Evolutionary conservation across 2,797 vertebrate genomes (phyloP), one percentile per base, ranked within the genome.

Genomic region (Lepus oiostolus): DNA sequence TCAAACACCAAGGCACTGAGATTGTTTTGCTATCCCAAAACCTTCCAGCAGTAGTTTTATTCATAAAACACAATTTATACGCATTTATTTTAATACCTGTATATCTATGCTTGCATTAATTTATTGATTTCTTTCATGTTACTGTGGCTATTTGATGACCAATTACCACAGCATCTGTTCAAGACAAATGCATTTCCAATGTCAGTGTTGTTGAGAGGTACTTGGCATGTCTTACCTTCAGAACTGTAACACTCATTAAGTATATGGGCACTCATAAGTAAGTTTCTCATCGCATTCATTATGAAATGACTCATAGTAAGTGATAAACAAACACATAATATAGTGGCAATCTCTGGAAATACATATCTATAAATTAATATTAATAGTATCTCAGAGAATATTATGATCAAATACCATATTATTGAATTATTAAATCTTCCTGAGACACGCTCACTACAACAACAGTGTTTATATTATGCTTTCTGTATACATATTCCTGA

Each of bases 111-210:
- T 38, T 94, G 65, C 82, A 79, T 47, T 75, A 10, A 26, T 93
- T 96, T 70, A 90, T 62, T 90, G 16, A 72, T 79, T 94, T 87
- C 17, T 80, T 65, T 75, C 75, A 88, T 35, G 86, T 93, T 90
- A 76, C 94, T 17, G 77, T 4, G 16, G 11, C 88, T 96, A 62
- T 85, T 97, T 88, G 91, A 92, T 58, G 60, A 93, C 74, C 93
- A 98, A 95, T 76, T 88, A 68, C 7, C 81, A 80, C 63, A 68
- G 67, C 89, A 95, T 92, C 84, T 94, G 84, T 94, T 67, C 28
- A 95, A 93, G 93, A 96, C 74, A 30, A 96, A 97, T 95, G 16
- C 80, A 74, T 96, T 97, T 98, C 98, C 97, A 96, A 96, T 96
- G 88, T 87, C 63, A 95, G 4, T 58, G 95, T 97, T 96, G 67